Conservation (phyloP, 2,113 vertebrate species). For the Myotis yumanensis region DNA sequence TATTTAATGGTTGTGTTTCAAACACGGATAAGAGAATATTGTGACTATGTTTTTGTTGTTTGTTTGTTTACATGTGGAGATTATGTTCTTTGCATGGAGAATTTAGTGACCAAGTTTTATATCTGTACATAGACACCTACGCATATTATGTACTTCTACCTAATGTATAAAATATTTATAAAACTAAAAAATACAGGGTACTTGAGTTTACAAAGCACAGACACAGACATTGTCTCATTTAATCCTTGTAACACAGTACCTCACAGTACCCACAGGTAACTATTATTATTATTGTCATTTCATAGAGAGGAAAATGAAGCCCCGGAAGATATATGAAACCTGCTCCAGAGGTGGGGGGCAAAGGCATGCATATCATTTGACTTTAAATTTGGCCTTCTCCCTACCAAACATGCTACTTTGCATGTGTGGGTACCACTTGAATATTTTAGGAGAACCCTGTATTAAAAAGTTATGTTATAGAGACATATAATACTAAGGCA, state of each 20-base stretch:
- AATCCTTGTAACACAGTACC: background rate
- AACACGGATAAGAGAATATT: background rate
- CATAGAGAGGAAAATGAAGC: background rate
- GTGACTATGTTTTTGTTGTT: background rate
- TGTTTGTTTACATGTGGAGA: background rate
- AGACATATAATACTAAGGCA: background rate
- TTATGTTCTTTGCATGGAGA: background rate
- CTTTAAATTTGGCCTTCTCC: background rate
- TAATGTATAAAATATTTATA: background rate
- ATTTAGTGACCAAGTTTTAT: background rate
- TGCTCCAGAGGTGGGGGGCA: background rate
- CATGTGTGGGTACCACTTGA: background rate
- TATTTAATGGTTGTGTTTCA: background rate
- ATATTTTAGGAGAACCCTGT: background rate
- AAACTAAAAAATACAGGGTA: background rate
- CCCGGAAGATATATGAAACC: background rate
- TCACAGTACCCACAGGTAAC: rapidly evolving
- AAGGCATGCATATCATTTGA: background rate
- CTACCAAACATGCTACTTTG: background rate
- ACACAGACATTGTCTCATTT: background rate
- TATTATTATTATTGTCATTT: background rate
- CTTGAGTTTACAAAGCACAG: conserved; percentile 1
- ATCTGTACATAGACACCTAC: background rate
- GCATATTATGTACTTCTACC: background rate
- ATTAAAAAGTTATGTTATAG: background rate